Evolutionary conservation across 2,797 vertebrate species (phyloP).

Genomic region (Diplodus puntazzo): DNA sequence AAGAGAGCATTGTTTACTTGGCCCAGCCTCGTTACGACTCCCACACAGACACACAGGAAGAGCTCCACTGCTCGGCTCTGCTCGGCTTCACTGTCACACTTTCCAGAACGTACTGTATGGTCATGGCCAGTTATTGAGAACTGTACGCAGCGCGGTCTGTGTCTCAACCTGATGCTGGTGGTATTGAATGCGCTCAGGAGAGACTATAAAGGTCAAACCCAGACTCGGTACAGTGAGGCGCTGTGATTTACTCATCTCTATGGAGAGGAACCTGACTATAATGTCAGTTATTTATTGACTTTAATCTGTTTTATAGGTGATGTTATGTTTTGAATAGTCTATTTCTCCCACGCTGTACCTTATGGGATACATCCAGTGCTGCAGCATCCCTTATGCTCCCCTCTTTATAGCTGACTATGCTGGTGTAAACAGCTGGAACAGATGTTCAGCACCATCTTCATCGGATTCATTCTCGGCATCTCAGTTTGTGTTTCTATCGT

Average conservation of each 20-base stretch:
- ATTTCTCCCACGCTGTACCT: background rate
- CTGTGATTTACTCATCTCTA: background rate
- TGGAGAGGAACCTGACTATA: background rate
- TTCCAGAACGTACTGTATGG: slow-evolving; percentile 42
- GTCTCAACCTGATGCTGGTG: slow-evolving; percentile 6
- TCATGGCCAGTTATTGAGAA: slow-evolving; percentile 44
- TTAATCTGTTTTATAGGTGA: background rate
- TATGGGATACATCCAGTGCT: background rate
- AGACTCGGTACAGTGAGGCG: background rate
- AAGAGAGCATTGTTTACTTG: slow-evolving; percentile 76
- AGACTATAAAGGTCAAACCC: slow-evolving; percentile 9
- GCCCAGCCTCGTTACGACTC: slow-evolving; percentile 68
- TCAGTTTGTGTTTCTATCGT: background rate
- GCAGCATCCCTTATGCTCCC: background rate
- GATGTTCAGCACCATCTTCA: background rate
- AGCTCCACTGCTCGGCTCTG: slow-evolving; percentile 43
- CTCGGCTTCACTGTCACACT: slow-evolving; percentile 57
- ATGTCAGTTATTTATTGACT: too few relatives aligned
- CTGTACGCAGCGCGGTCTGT: background rate
- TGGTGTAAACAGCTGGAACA: background rate
- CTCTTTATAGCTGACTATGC: background rate
- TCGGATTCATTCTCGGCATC: background rate
- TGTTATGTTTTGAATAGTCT: background rate
- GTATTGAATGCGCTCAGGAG: background rate
- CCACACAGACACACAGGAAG: slow-evolving; percentile 65